Evolutionary conservation across 2,797 vertebrate species (phyloP).

Genomic region (Dryobates pubescens): DNA sequence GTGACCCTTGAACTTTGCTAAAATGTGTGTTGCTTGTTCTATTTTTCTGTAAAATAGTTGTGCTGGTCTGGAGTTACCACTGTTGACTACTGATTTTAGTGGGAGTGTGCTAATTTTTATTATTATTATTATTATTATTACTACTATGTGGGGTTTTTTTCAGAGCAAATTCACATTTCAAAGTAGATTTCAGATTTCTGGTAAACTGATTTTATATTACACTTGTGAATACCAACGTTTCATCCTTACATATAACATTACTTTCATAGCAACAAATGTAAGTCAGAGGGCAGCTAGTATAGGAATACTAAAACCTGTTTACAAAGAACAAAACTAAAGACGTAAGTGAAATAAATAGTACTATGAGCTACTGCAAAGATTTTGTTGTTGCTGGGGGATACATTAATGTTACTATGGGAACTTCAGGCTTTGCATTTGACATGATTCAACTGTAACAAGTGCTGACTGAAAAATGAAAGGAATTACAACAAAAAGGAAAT

Average conservation of each 20-base stretch:
- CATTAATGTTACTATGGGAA: slow-evolving; percentile 24
- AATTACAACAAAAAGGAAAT: background rate
- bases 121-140: too few relatives aligned
- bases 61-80: background rate
- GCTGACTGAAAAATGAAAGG: background rate
- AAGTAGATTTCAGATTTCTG: background rate
- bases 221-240: background rate
- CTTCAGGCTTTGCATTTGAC: background rate
- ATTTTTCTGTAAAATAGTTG: background rate
- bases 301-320: background rate
- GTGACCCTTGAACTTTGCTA: background rate
- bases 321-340: background rate
- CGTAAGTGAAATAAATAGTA: background rate
- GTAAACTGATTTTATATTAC: background rate
- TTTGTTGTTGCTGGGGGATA: background rate
- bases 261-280: slow-evolving; percentile 23
- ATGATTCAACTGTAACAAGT: background rate
- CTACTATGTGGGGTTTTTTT: background rate
- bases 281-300: background rate
- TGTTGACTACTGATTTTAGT: background rate
- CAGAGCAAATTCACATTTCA: background rate
- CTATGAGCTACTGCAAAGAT: background rate
- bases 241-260: background rate
- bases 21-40: background rate
- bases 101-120: background rate